These are phyloP conservation scores for Thecophora atra DNA, from an alignment of 2,888 invertebrate genomes.

Conservation along the genomic window DNA sequence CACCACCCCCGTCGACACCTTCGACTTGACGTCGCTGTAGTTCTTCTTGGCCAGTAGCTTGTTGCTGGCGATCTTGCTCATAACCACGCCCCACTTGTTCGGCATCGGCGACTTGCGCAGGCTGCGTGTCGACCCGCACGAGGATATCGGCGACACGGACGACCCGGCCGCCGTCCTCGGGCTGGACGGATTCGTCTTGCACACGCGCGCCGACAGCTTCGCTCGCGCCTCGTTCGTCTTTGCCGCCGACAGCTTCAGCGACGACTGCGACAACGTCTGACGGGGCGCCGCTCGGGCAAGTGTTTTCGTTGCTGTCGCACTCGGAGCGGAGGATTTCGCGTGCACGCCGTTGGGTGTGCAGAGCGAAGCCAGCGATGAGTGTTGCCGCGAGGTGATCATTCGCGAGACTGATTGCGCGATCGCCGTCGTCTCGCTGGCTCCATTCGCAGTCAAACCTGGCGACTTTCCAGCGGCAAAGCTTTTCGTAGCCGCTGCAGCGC, in stretches of 20 bases:
- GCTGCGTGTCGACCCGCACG: constrained; percentile 35
- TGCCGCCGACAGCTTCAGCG: constrained; percentile 23
- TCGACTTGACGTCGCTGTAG: constrained; percentile 87
- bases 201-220: constrained; percentile 38
- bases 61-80: constrained; percentile 81
- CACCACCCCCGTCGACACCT: constrained; percentile 70
- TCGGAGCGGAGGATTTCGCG: constrained; percentile 40
- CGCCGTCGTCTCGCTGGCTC: background rate
- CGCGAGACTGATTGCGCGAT: constrained; percentile 56
- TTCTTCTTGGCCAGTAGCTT: constrained; percentile 72
- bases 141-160: constrained; percentile 29
- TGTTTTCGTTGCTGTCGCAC: constrained; percentile 40
- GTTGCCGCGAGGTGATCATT: constrained; percentile 60
- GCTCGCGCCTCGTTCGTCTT: constrained; percentile 67
- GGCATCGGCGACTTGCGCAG: constrained; percentile 57
- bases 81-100: constrained; percentile 82
- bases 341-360: constrained; percentile 47
- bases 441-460: background rate
- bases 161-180: constrained; percentile 32
- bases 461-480: constrained; percentile 21
- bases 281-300: constrained; percentile 25
- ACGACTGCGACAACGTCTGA: constrained; percentile 41
- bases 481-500: constrained; percentile 5
- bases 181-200: constrained; percentile 38
- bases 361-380: constrained; percentile 56